Percentiles rank a stretch among this genome's conserved stretches.
These are phyloP conservation scores for Nyctibius bracteatus DNA, from an alignment of 2,113 vertebrate genomes.

Conservation along the genomic window DNA sequence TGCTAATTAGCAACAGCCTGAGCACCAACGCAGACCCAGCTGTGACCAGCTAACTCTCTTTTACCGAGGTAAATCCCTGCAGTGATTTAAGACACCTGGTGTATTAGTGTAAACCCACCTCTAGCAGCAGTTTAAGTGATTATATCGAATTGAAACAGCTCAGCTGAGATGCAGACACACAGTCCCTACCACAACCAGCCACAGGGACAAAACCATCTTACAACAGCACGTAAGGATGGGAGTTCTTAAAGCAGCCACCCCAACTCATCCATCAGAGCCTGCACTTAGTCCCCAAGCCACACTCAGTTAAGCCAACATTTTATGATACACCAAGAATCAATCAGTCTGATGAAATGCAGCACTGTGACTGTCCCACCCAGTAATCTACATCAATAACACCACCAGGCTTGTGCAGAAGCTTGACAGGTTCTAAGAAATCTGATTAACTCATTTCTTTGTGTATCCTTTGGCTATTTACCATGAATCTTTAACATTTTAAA, in stretches of 20 bases:
- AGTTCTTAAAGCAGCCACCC: not conserved
- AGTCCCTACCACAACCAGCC: not conserved
- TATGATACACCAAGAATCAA: not conserved
- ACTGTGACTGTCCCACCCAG: not conserved
- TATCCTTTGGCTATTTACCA: not conserved
- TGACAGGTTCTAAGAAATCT: not conserved
- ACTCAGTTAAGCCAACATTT: not conserved
- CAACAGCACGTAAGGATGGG: not conserved
- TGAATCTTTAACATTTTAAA: too few relatives aligned
- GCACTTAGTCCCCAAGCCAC: not conserved
- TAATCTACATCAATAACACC: not conserved
- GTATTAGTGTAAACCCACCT: not conserved
- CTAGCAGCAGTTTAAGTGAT: not conserved
- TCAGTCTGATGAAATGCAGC: not conserved
- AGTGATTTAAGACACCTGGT: not conserved
- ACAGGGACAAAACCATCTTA: not conserved
- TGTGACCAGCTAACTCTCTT: not conserved
- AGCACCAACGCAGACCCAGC: not conserved
- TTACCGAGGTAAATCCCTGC: not conserved
- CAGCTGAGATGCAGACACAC: not conserved
- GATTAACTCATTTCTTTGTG: not conserved
- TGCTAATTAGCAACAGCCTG: not conserved
- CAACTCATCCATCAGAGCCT: not conserved
- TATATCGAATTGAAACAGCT: rapidly evolving
- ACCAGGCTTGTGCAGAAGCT: not conserved